phyloP scores from a whole-genome alignment of 2,888 invertebrate species.

The Nasonia oneida region DNA sequence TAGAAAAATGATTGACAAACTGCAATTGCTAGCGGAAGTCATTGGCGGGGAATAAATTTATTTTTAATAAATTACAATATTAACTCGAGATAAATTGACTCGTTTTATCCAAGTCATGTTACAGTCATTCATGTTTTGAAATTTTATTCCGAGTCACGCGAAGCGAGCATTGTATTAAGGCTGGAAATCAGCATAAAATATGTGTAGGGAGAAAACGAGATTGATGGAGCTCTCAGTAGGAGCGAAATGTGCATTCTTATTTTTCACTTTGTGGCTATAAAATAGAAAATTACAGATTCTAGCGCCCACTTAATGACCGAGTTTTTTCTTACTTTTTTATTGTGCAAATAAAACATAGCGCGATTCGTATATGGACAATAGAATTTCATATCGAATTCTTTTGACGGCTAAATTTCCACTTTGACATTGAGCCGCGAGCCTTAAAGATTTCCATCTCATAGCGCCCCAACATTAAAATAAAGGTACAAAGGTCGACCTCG shows the following conservation, averaged over 20 bases:
- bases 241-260: neutral
- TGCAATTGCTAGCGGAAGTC: neutral
- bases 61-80: neutral
- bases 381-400: neutral
- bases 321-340: neutral
- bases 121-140: neutral
- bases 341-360: neutral
- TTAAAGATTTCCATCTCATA: constrained; percentile 6
- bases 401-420: too few species aligned
- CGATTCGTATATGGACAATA: neutral
- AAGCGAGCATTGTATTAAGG: constrained; percentile 10
- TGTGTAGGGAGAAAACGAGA: constrained; percentile 8
- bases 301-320: too few species aligned
- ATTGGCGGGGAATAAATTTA: neutral
- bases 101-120: neutral
- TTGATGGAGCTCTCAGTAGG: constrained; percentile 18
- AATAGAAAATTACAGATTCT: neutral
- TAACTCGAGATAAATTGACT: neutral
- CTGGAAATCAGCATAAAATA: constrained; percentile 23
- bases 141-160: constrained; percentile 25
- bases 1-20: neutral
- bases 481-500: neutral
- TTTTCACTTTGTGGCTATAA: neutral
- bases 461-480: neutral
- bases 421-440: neutral